A percentile compares a stretch with the other conserved stretches of the same genome.
Conservation (phyloP, 2,888 invertebrate species). For the Penaeus monodon region DNA sequence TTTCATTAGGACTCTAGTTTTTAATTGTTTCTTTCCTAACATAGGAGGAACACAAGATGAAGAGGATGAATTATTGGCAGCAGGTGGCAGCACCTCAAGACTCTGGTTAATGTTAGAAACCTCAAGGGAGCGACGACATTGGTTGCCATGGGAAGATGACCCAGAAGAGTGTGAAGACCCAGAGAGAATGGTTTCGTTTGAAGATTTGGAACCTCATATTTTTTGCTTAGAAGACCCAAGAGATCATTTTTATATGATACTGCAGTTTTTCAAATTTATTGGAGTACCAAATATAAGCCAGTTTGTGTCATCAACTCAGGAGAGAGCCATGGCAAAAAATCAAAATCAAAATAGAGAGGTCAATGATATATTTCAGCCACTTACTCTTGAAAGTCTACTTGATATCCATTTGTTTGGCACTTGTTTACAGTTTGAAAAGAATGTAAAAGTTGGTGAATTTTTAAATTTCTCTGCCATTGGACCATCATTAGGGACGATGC, state of each 20-base stretch:
- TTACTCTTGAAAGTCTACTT: conserved; percentile 31
- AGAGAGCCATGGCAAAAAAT: not conserved
- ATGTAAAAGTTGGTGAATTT: conserved; percentile 7
- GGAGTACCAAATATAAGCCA: conserved; percentile 64
- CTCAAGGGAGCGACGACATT: conserved; percentile 68
- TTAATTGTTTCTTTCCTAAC: no score
- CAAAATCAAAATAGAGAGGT: not conserved
- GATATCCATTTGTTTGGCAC: conserved; percentile 37
- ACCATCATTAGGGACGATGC: conserved; percentile 26
- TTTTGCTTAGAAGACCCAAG: conserved; percentile 32
- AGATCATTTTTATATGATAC: conserved; percentile 65
- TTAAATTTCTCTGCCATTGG: conserved; percentile 51
- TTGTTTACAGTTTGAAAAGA: not conserved
- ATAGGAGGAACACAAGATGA: conserved; percentile 62
- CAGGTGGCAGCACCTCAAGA: conserved; percentile 59
- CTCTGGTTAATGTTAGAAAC: conserved; percentile 69
- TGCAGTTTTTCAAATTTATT: conserved; percentile 67
- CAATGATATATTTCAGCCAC: conserved; percentile 29
- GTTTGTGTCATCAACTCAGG: not conserved
- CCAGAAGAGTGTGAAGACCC: conserved; percentile 70
- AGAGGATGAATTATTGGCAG: conserved; percentile 66
- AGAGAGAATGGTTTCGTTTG: conserved; percentile 70
- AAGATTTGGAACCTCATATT: conserved; percentile 68
- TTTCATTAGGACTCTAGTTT: no score
- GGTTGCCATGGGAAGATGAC: conserved; percentile 70